A percentile compares a stretch with the other conserved stretches of the same genome.
Conservation (phyloP, 1,140 invertebrate species). For the fruit fly (Drosophila melanogaster) region DNA sequence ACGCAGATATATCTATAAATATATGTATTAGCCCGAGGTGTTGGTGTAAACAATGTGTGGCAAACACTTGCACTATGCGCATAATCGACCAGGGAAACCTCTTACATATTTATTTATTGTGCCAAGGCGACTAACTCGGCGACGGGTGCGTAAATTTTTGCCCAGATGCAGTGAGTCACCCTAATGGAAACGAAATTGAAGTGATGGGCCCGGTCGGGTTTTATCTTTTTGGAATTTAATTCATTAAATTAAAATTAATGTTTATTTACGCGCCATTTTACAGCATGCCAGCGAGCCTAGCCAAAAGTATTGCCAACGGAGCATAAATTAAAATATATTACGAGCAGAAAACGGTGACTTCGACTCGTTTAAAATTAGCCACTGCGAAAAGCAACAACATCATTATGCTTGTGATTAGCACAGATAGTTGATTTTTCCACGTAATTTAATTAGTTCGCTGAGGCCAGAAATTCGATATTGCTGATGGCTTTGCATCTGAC, state of each 20-base stretch:
- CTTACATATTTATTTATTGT: constrained; percentile 75
- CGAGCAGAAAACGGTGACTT: constrained; percentile 46
- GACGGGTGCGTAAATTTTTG: not conserved
- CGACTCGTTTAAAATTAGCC: constrained; percentile 73
- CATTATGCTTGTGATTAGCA: constrained; percentile 49
- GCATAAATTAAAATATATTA: constrained; percentile 81
- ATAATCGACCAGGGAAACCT: constrained; percentile 60
- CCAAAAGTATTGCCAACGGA: constrained; percentile 75
- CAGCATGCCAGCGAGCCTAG: constrained; percentile 57
- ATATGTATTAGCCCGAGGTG: constrained; percentile 14
- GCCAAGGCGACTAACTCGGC: constrained; percentile 60
- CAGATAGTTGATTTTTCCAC: constrained; percentile 47
- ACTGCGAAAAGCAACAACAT: constrained; percentile 31
- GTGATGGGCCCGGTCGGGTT: not conserved
- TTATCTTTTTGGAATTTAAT: constrained; percentile 53
- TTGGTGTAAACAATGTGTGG: constrained; percentile 45
- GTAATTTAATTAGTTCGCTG: constrained; percentile 83
- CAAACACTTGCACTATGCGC: constrained; percentile 74
- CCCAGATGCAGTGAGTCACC: constrained; percentile 18
- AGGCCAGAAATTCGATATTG: constrained; percentile 82
- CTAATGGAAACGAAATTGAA: constrained; percentile 2
- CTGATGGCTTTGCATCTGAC: constrained; percentile 79
- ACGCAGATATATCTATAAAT: constrained; percentile 21
- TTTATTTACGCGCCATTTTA: constrained; percentile 76
- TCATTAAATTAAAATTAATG: constrained; percentile 83